Percentiles rank a stretch among this genome's conserved stretches.
Conservation (phyloP, 2,113 vertebrate genomes). For the Apodemus speciosus region DNA sequence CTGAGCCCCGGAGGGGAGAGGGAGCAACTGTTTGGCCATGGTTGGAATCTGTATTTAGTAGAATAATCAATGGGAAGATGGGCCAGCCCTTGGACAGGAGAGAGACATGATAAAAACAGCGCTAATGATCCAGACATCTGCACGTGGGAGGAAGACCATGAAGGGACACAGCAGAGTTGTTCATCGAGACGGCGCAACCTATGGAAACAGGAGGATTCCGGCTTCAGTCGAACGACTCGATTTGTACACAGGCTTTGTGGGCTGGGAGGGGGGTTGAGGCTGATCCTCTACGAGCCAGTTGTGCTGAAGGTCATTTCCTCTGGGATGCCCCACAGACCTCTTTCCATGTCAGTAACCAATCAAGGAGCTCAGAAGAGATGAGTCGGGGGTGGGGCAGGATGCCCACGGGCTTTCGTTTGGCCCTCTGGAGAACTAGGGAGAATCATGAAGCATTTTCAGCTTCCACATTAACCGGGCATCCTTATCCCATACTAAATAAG, state of each 20-base stretch:
- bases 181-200: not conserved
- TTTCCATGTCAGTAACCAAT: not conserved
- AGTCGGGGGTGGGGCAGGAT: not conserved
- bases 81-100: conserved; percentile 41
- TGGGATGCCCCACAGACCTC: not conserved
- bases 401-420: not conserved
- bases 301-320: not conserved
- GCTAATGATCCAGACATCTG: conserved; percentile 31
- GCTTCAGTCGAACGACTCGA: not conserved
- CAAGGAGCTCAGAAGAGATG: not conserved
- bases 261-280: not conserved
- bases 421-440: not conserved
- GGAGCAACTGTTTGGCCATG: not conserved
- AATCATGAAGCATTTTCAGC: not conserved
- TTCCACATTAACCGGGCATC: not conserved
- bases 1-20: not conserved
- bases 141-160: not conserved
- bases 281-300: not conserved
- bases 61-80: not conserved
- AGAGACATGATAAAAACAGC: conserved; percentile 36
- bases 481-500: conserved; percentile 62
- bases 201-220: not conserved
- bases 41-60: not conserved
- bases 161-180: accelerated
- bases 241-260: not conserved